These are phyloP conservation scores for Crocidura indochinensis DNA, from an alignment of 2,797 vertebrate genomes.

Conservation along the genomic window DNA sequence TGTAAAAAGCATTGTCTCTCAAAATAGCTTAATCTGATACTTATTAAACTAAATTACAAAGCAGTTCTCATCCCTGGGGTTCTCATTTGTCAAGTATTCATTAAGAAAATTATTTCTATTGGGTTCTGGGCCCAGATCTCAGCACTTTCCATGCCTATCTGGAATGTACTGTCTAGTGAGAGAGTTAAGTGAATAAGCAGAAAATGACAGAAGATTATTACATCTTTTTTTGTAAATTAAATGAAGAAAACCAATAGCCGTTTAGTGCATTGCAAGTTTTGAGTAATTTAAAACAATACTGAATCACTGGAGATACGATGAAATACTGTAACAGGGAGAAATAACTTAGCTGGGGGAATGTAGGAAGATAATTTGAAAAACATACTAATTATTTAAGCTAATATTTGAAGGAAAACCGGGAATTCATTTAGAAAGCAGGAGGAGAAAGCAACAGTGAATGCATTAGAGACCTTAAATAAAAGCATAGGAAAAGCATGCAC, in stretches of 20 bases:
- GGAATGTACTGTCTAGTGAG: background rate
- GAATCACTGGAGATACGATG: background rate
- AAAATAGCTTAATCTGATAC: background rate
- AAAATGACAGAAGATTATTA: conserved; percentile 1
- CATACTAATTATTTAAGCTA: background rate
- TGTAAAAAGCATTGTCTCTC: background rate
- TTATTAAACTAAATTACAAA: background rate
- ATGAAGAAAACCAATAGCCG: conserved; percentile 27
- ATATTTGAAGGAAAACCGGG: background rate
- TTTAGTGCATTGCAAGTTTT: background rate
- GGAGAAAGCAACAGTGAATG: background rate
- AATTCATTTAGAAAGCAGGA: background rate
- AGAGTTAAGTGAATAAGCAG: background rate
- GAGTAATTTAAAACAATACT: background rate
- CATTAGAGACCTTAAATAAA: background rate
- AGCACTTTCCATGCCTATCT: background rate
- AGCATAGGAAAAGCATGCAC: no score
- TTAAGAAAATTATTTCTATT: background rate
- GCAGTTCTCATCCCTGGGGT: conserved; percentile 9
- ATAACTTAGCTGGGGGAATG: background rate
- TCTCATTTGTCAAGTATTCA: conserved; percentile 24
- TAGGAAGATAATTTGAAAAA: background rate
- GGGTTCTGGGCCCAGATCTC: background rate
- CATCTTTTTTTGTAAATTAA: background rate
- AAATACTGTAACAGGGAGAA: background rate